A percentile compares a stretch with the other conserved stretches of the same genome.
phyloP scores from a whole-genome alignment of 2,797 vertebrate species.

The Malacoctenus gilli region DNA sequence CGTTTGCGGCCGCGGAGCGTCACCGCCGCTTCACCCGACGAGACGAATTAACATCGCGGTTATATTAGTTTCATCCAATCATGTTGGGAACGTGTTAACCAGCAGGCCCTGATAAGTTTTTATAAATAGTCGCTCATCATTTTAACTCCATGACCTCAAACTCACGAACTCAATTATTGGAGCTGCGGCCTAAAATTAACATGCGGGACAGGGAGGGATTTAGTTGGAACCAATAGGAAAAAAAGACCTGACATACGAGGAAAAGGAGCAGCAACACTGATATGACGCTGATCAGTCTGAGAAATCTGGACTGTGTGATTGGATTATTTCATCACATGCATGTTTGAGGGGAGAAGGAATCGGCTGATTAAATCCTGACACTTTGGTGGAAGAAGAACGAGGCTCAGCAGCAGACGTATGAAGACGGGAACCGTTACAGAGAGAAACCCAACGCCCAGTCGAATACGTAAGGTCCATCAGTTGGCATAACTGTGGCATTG shows the following conservation, averaged over 20 bases:
- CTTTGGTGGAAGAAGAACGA: no score
- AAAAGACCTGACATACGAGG: background rate
- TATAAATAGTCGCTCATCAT: constrained; percentile 40
- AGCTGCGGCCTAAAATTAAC: constrained; percentile 18
- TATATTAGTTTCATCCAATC: constrained; percentile 29
- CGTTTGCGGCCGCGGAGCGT: constrained; percentile 8
- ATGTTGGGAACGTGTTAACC: constrained; percentile 26
- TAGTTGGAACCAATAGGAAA: constrained; percentile 6
- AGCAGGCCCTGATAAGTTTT: constrained; percentile 35
- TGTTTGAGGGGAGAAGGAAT: no score
- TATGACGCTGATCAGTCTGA: no score
- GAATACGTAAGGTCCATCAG: no score
- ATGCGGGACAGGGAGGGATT: constrained; percentile 8
- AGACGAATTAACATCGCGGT: constrained; percentile 12
- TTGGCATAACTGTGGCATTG: no score
- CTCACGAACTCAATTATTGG: constrained; percentile 28
- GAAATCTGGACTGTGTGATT: no score
- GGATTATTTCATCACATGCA: no score
- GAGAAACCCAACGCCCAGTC: no score
- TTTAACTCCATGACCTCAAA: constrained; percentile 25
- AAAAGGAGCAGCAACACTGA: background rate
- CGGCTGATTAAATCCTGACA: no score
- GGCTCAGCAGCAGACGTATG: no score
- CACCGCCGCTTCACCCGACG: constrained; percentile 27
- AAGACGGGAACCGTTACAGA: no score